phyloP scores from a whole-genome alignment of 2,797 vertebrate genomes.

The Gymnothorax reevesii region DNA sequence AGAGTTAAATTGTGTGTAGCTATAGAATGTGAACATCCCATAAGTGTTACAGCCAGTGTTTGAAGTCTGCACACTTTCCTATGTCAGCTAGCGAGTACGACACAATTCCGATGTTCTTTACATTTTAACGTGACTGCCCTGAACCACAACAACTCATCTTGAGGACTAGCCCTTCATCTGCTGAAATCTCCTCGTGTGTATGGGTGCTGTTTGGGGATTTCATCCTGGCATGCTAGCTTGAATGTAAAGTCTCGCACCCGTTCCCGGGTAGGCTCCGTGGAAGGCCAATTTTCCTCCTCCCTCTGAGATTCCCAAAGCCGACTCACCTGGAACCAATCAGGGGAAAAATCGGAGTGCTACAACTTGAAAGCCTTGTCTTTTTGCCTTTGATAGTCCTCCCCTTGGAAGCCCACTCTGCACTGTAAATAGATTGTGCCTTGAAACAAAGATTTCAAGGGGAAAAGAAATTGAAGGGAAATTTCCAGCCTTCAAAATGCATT shows the following conservation, averaged over 20 bases:
- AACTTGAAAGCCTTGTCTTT: constrained; percentile 79
- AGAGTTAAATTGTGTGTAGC: no score
- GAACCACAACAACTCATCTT: constrained; percentile 78
- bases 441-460: constrained; percentile 48
- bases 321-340: constrained; percentile 88
- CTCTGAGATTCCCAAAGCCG: constrained; percentile 79
- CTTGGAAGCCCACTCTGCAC: constrained; percentile 69
- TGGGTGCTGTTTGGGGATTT: constrained; percentile 79
- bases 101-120: constrained; percentile 45
- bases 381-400: constrained; percentile 80
- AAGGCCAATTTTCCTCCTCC: constrained; percentile 79
- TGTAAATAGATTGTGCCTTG: constrained; percentile 64
- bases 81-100: constrained; percentile 51
- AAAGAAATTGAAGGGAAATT: constrained; percentile 61
- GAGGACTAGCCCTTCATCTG: constrained; percentile 74
- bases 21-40: no score
- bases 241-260: constrained; percentile 77
- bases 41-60: constrained; percentile 57
- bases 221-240: constrained; percentile 79
- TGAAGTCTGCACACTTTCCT: constrained; percentile 58
- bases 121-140: constrained; percentile 78
- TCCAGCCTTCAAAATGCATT: constrained; percentile 76
- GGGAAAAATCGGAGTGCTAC: constrained; percentile 81
- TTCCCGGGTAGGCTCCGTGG: constrained; percentile 63
- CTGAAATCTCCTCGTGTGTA: constrained; percentile 78